phyloP scores from a whole-genome alignment of 2,797 vertebrate species.

The Saguinus oedipus region DNA sequence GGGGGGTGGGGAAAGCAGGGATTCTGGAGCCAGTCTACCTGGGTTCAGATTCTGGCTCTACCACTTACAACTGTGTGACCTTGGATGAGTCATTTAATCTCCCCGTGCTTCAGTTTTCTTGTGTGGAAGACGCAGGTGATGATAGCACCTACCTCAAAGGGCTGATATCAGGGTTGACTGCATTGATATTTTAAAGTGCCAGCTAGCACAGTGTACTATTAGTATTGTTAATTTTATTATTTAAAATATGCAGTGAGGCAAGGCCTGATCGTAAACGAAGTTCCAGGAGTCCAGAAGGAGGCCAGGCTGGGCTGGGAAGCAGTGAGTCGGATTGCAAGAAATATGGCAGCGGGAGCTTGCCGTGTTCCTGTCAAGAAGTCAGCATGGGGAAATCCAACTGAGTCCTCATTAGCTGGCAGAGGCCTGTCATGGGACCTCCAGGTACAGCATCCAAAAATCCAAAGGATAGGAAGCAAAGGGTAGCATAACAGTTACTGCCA shows the following conservation, averaged over 20 bases:
- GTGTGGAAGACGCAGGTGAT: not conserved
- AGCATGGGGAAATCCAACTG: not conserved
- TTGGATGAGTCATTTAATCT: not conserved
- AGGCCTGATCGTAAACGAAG: not conserved
- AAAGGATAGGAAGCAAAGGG: not conserved
- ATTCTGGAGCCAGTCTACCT: not conserved
- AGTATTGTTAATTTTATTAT: constrained; percentile 24
- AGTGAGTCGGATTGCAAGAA: not conserved
- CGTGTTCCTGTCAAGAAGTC: not conserved
- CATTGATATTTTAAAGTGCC: not conserved
- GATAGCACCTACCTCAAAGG: not conserved
- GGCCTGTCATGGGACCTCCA: not conserved
- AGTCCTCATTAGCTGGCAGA: not conserved
- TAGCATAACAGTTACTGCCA: not conserved
- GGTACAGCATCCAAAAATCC: not conserved
- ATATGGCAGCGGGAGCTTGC: not conserved
- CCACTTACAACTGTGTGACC: not conserved
- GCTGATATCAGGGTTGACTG: not conserved
- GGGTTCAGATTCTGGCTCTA: constrained; percentile 27
- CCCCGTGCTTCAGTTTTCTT: constrained; percentile 38
- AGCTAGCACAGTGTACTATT: constrained; percentile 10
- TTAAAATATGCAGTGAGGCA: constrained; percentile 14
- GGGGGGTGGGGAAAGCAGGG: not conserved
- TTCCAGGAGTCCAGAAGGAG: not conserved
- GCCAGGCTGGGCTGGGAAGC: not conserved